Evolutionary conservation across 1,140 invertebrate species (phyloP).

Genomic region (Cheumatopsyche charites): DNA sequence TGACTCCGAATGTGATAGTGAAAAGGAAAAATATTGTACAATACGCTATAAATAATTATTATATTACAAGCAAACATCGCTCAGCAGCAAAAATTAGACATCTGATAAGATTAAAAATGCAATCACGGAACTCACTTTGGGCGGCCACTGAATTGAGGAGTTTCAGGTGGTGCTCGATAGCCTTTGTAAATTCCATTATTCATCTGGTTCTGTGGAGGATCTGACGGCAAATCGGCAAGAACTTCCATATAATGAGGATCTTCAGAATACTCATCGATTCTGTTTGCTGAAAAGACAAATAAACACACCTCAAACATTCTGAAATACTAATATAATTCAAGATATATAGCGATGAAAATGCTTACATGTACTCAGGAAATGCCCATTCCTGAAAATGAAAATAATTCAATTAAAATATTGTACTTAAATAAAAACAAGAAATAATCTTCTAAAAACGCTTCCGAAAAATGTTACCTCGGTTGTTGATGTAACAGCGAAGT

Average conservation of each 20-base stretch:
- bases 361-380: neutral
- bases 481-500: neutral
- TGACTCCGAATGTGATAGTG: no score
- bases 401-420: neutral
- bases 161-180: neutral
- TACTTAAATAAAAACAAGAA: neutral
- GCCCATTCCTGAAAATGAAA: neutral
- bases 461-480: neutral
- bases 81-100: no score
- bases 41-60: no score
- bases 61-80: no score
- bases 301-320: neutral
- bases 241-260: conserved; percentile 25
- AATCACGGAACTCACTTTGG: neutral
- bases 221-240: neutral
- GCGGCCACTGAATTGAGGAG: neutral
- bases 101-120: no score
- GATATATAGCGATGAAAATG: neutral
- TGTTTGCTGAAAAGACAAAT: neutral
- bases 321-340: neutral
- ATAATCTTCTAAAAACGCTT: no score
- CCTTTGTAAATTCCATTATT: neutral
- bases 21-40: no score
- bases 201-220: neutral
- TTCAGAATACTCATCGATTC: neutral